Percentiles rank a stretch among this genome's conserved stretches.
These are phyloP conservation scores for Rostratula benghalensis DNA, from an alignment of 2,113 vertebrate species.

Conservation along the genomic window DNA sequence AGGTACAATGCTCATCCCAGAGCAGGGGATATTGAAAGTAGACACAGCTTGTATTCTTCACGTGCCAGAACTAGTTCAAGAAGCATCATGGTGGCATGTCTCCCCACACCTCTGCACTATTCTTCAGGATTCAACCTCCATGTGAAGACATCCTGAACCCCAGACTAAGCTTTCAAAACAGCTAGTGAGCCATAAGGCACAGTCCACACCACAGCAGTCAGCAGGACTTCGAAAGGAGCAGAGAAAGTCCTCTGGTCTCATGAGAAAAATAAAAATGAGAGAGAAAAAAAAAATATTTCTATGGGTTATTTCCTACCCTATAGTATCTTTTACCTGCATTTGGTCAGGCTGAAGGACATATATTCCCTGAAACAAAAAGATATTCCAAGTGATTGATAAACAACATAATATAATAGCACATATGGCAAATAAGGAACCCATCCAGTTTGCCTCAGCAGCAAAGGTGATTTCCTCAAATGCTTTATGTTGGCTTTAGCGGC, in stretches of 20 bases:
- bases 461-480: not conserved
- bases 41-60: not conserved
- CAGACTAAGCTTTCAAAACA: not conserved
- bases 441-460: not conserved
- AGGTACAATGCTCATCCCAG: not conserved
- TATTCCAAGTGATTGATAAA: slow-evolving; percentile 44
- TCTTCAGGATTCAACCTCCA: not conserved
- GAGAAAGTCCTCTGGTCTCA: not conserved
- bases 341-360: slow-evolving; percentile 92
- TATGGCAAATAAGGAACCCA: not conserved
- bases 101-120: not conserved
- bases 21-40: not conserved
- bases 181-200: not conserved
- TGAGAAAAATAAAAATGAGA: not conserved
- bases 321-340: slow-evolving; percentile 85
- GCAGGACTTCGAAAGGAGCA: not conserved
- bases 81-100: not conserved
- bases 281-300: not conserved
- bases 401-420: not conserved
- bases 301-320: not conserved
- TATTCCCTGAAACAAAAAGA: slow-evolving; percentile 80
- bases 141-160: not conserved
- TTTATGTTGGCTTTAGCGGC: not conserved
- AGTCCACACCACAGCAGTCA: not conserved
- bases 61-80: not conserved